Conservation (phyloP, 2,113 vertebrate species). For the Panthera tigris region DNA sequence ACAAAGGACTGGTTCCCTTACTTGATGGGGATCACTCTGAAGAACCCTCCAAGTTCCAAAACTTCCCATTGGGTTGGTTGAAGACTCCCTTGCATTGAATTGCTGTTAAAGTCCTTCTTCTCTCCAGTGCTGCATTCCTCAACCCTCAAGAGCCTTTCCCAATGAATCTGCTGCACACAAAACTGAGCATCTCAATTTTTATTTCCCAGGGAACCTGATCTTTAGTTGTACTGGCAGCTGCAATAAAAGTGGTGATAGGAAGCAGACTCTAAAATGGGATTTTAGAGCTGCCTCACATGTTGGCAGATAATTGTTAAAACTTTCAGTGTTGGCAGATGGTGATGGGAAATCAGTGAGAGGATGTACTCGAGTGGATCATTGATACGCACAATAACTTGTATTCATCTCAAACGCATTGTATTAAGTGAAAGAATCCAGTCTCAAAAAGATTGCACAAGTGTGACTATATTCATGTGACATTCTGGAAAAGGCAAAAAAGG, state of each 20-base stretch:
- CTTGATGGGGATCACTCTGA: background rate
- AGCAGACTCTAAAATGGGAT: background rate
- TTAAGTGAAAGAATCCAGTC: background rate
- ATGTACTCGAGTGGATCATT: background rate
- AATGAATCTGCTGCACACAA: background rate
- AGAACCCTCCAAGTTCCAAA: background rate
- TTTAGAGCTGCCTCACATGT: background rate
- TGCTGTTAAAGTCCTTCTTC: background rate
- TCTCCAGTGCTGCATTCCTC: background rate
- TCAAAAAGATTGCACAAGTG: background rate
- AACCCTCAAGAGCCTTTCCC: background rate
- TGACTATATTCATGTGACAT: background rate
- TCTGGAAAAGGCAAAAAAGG: background rate
- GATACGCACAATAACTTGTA: background rate
- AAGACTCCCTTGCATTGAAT: background rate
- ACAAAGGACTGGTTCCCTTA: background rate
- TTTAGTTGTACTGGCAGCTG: background rate
- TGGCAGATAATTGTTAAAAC: background rate
- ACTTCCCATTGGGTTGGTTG: background rate
- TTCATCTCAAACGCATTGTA: background rate
- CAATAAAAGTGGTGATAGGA: background rate
- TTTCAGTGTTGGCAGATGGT: background rate
- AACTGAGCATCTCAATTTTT: background rate
- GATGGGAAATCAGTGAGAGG: background rate
- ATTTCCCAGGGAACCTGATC: background rate